These are phyloP conservation scores for Chrysochloris asiatica DNA, from an alignment of 2,113 vertebrate species.

Conservation along the genomic window DNA sequence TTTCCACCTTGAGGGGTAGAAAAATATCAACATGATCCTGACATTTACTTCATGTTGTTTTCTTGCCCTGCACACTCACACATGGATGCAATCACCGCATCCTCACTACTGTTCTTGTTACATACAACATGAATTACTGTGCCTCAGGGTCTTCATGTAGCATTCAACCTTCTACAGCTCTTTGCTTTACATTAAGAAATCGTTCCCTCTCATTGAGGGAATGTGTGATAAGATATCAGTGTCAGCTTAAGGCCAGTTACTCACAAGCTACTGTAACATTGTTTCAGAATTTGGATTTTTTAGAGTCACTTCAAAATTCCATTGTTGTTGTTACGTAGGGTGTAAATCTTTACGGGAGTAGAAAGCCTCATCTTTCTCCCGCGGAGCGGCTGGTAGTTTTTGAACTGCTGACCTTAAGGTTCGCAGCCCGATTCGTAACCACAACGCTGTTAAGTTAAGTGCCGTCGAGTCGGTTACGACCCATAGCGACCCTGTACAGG, in stretches of 20 bases:
- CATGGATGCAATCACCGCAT: constrained; percentile 48
- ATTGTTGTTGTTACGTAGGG: too few relatives aligned
- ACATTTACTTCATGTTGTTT: not conserved
- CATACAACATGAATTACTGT: not conserved
- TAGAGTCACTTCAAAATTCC: not conserved
- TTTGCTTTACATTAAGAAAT: not conserved
- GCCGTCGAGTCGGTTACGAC: too few relatives aligned
- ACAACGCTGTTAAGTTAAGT: too few relatives aligned
- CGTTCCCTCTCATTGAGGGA: not conserved
- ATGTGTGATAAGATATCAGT: not conserved
- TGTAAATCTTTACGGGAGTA: too few relatives aligned
- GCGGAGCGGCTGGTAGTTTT: too few relatives aligned
- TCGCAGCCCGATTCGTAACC: too few relatives aligned
- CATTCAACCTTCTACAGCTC: not conserved
- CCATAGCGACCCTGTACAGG: too few relatives aligned
- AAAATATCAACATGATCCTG: not conserved
- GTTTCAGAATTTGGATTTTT: not conserved
- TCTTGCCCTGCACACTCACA: not conserved
- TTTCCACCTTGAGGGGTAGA: not conserved
- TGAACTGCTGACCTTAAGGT: too few relatives aligned
- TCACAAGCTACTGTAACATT: not conserved
- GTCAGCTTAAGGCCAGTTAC: not conserved
- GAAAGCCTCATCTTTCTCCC: too few relatives aligned
- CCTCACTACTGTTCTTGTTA: not conserved
- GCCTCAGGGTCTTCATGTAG: not conserved